These are phyloP conservation scores for Uria aalge DNA, from an alignment of 2,113 vertebrate genomes.

Conservation along the genomic window DNA sequence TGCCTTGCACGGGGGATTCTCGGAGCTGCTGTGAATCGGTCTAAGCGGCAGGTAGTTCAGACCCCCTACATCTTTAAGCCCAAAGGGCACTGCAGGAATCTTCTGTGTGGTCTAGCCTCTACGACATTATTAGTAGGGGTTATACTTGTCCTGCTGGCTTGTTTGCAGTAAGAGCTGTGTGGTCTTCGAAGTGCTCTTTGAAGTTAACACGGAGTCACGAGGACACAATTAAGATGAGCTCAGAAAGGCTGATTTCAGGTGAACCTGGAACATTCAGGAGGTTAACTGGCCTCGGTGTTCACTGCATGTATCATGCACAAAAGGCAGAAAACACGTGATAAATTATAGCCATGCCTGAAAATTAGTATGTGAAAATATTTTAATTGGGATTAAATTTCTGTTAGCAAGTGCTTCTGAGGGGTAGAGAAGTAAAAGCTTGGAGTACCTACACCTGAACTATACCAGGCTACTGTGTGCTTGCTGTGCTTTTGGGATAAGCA, in stretches of 20 bases:
- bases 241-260: not conserved
- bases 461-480: not conserved
- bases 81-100: conserved; percentile 19
- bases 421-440: not conserved
- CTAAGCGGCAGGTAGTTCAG: not conserved
- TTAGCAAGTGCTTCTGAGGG: not conserved
- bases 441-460: not conserved
- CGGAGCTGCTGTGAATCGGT: not conserved
- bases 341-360: not conserved
- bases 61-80: conserved; percentile 57
- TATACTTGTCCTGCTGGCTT: conserved; percentile 38
- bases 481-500: not conserved
- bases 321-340: not conserved
- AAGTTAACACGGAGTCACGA: not conserved
- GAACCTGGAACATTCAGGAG: not conserved
- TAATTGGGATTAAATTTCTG: not conserved
- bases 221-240: not conserved
- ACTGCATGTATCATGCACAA: not conserved
- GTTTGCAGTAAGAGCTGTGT: conserved; percentile 35
- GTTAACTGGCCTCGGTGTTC: not conserved
- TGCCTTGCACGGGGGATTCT: not conserved
- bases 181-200: conserved; percentile 33
- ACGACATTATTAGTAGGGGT: not conserved
- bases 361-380: not conserved
- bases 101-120: conserved; percentile 42